Evolutionary conservation across 2,888 invertebrate genomes (phyloP).

Genomic region (Chydorus sphaericus): DNA sequence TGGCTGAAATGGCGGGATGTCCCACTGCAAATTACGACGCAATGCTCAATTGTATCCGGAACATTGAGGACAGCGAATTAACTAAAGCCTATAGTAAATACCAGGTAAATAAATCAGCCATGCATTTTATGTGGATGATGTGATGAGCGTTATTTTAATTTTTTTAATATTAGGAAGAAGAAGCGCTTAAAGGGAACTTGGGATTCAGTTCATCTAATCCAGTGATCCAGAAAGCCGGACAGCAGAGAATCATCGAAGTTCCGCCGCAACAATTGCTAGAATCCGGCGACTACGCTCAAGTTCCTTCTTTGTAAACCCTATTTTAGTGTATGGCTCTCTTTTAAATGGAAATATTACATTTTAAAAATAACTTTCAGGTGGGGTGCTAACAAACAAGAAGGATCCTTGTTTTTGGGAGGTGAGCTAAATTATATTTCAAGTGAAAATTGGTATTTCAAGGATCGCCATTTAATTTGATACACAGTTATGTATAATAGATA

Average conservation of each 20-base stretch:
- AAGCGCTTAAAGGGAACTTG: constrained; percentile 18
- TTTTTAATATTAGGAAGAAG: constrained; percentile 14
- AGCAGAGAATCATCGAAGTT: constrained; percentile 17
- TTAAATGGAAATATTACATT: too few relatives aligned
- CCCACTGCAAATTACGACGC: constrained; percentile 17
- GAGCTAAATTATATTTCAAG: not conserved
- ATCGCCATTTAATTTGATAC: not conserved
- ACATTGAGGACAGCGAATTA: constrained; percentile 1
- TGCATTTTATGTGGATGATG: too few relatives aligned
- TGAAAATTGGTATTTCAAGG: not conserved
- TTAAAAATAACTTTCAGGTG: not conserved
- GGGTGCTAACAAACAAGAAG: constrained; percentile 23
- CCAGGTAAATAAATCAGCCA: not conserved
- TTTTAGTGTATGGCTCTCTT: too few relatives aligned
- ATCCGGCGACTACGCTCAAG: constrained; percentile 14
- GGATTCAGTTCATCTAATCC: constrained; percentile 20
- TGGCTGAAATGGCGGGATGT: constrained; percentile 29
- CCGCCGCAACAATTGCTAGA: constrained; percentile 18
- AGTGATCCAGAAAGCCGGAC: constrained; percentile 17
- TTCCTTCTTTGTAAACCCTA: not conserved
- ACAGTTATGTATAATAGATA: constrained; percentile 6
- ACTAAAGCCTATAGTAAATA: not conserved
- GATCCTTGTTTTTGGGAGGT: constrained; percentile 21
- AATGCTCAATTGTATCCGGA: constrained; percentile 2
- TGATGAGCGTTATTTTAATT: not conserved